phyloP scores from a whole-genome alignment of 2,113 vertebrate species.

The Sander vitreus region DNA sequence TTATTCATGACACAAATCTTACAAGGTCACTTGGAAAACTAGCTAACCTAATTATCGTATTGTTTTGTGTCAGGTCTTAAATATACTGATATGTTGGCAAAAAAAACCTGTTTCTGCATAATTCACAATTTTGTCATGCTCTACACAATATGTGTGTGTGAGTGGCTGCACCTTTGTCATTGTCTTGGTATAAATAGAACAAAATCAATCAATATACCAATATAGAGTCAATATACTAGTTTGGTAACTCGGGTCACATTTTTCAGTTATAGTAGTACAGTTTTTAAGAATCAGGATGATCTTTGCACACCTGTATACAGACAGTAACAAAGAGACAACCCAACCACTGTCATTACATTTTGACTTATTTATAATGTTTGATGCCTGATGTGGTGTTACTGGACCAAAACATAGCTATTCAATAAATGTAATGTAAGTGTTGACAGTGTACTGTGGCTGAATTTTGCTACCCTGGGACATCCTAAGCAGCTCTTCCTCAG shows the following conservation, averaged over 20 bases:
- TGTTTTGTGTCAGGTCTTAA: background rate
- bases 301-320: background rate
- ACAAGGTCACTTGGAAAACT: background rate
- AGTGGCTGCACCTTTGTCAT: background rate
- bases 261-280: too few relatives aligned
- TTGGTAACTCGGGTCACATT: too few relatives aligned
- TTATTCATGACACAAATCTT: background rate
- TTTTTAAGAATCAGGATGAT: too few relatives aligned
- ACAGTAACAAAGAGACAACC: background rate
- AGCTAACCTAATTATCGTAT: background rate
- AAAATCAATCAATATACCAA: background rate
- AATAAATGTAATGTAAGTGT: background rate
- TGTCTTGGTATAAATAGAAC: background rate
- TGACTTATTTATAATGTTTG: background rate
- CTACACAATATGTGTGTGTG: background rate
- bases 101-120: background rate
- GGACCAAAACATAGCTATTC: background rate
- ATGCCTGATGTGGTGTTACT: background rate
- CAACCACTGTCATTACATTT: background rate
- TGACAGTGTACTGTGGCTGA: background rate
- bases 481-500: background rate
- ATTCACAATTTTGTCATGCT: background rate
- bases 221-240: too few relatives aligned
- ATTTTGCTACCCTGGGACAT: constrained; percentile 1
- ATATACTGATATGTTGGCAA: background rate